Percentiles rank a stretch among this genome's conserved stretches.
Evolutionary conservation across 2,797 vertebrate species (phyloP).

Genomic region (Allochrocebus solatus): DNA sequence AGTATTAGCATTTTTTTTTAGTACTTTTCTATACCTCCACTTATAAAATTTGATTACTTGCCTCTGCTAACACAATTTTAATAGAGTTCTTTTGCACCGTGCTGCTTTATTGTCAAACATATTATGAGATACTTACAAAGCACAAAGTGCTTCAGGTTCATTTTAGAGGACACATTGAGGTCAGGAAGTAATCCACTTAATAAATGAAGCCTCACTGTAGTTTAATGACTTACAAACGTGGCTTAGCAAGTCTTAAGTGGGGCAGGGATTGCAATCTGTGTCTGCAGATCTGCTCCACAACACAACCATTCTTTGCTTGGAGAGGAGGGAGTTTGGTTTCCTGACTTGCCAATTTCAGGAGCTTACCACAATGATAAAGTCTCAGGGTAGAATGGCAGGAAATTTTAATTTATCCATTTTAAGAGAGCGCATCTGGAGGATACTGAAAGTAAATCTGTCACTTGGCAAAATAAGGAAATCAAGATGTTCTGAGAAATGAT

Average conservation of each 20-base stretch:
- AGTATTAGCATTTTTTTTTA: neutral
- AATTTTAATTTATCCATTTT: conserved; percentile 23
- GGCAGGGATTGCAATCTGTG: neutral
- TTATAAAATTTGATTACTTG: conserved; percentile 3
- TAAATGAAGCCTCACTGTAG: conserved; percentile 35
- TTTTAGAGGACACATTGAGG: neutral
- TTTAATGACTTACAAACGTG: conserved; percentile 25
- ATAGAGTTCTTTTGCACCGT: neutral
- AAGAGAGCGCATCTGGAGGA: neutral
- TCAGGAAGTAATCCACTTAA: conserved; percentile 53
- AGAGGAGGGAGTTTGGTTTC: neutral
- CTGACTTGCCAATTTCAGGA: neutral
- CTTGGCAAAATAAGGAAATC: conserved; percentile 45
- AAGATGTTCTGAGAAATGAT: conserved; percentile 47
- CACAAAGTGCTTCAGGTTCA: conserved; percentile 35
- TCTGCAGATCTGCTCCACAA: neutral
- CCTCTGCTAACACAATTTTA: conserved; percentile 3
- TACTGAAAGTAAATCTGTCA: conserved; percentile 39
- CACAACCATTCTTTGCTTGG: neutral
- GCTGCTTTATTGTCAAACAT: conserved; percentile 35
- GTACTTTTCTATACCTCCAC: neutral
- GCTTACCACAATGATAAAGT: conserved; percentile 9
- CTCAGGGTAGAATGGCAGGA: neutral
- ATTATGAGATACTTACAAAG: conserved; percentile 31
- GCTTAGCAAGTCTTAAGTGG: neutral